These are phyloP conservation scores for Gryon sp. DNA, from an alignment of 1,140 invertebrate genomes.

Conservation along the genomic window DNA sequence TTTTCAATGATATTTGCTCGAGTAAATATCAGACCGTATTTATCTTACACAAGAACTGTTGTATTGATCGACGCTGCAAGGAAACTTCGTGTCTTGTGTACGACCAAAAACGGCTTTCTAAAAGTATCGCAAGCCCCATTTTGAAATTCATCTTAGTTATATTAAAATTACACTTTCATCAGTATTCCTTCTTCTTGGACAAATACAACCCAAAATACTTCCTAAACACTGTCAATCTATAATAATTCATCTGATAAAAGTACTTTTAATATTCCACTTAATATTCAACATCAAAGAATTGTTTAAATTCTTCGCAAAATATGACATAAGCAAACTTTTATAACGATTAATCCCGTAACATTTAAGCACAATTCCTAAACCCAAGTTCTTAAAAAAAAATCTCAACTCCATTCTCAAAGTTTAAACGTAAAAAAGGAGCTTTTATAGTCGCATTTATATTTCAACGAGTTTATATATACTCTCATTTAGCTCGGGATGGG, in stretches of 20 bases:
- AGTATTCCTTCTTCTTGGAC: conserved; percentile 1
- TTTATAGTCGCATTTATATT: conserved; percentile 41
- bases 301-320: no score
- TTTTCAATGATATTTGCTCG: conserved; percentile 43
- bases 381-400: no score
- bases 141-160: conserved; percentile 35
- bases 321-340: no score
- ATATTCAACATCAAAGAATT: no score
- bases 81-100: conserved; percentile 45
- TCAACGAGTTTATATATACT: conserved; percentile 10
- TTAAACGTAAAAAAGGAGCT: no score
- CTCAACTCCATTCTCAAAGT: no score
- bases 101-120: conserved; percentile 33
- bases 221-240: no score
- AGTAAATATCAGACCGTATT: conserved; percentile 44
- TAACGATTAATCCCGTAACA: no score
- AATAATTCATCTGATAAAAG: no score
- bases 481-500: not conserved
- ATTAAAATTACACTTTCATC: conserved; percentile 17
- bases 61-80: conserved; percentile 45
- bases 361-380: no score
- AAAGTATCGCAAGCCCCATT: conserved; percentile 23
- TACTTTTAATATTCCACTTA: no score
- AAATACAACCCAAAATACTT: no score
- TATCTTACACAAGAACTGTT: conserved; percentile 43